Conservation (phyloP, 2,888 invertebrate genomes). For the Polymixis flavicincta region DNA sequence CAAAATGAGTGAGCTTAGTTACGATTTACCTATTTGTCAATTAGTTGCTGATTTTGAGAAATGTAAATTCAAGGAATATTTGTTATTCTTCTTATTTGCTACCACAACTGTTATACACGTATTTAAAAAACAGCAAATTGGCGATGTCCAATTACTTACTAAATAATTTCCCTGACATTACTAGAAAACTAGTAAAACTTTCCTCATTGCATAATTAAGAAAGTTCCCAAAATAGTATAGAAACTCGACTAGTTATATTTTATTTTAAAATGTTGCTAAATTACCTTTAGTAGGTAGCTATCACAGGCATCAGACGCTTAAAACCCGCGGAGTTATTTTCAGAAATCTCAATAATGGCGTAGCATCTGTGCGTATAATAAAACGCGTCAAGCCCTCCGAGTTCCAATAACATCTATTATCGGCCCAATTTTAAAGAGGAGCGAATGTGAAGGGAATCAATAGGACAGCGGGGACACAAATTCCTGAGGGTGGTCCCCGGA, state of each 20-base stretch:
- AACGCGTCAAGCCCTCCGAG: slow-evolving; percentile 73
- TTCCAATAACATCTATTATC: slow-evolving; percentile 83
- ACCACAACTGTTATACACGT: too few species aligned
- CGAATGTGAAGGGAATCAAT: slow-evolving; percentile 84
- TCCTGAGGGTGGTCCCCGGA: slow-evolving; percentile 82
- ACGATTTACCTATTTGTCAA: neutral
- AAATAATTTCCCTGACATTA: neutral
- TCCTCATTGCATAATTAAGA: neutral
- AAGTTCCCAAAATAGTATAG: neutral
- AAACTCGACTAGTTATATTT: neutral
- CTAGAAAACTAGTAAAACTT: neutral
- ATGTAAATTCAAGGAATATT: neutral
- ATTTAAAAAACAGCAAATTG: too few species aligned
- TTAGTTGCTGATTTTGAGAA: too few species aligned
- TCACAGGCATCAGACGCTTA: neutral
- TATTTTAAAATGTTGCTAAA: neutral
- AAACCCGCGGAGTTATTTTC: slow-evolving; percentile 53
- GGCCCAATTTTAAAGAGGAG: slow-evolving; percentile 82
- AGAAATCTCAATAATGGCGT: slow-evolving; percentile 66
- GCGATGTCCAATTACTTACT: neutral
- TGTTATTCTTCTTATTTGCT: too few species aligned
- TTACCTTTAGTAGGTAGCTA: neutral
- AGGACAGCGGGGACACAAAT: slow-evolving; percentile 79
- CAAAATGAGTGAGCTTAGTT: neutral
- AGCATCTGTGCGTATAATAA: slow-evolving; percentile 70